Base-by-base conservation (phyloP, 2,113 vertebrate species). In the Cyanistes caeruleus region DNA sequence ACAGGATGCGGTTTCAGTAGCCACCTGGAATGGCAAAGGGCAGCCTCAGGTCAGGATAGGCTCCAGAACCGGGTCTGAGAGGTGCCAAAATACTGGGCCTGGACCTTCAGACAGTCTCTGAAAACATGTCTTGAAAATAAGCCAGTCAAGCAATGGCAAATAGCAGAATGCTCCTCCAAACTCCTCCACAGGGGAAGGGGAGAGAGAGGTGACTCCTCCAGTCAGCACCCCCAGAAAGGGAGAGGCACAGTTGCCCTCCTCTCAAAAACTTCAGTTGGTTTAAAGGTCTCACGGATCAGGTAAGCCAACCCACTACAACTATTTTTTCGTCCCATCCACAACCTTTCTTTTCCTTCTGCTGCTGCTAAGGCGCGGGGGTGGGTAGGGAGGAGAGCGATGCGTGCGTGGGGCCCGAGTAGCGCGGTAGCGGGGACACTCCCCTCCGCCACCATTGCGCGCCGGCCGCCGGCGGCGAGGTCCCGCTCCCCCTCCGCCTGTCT, bases 111-210 rank as follows among this genome's bases (percentile, higher is more conserved):
- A 9, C 3, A 24, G 43, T 48, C 14, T 69, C 68, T 23, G 27
- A 72, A 87, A 89, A 49, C 18, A 70, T 24, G 49, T 28, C 33
- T 46, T 53, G 28, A 62, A 65, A 76, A 65, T 9, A 68, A 60
- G 10, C 24, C 35, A 16, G 43, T n/a, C n/a, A 69, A 62, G 22
- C 31, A 53, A 46, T 55, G 31, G 27, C 59, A 53, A 43, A n/a
- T 0, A 4, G 55, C 75, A 85, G 62, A 27, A 41, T 21, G 70
- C 46, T 27, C 10, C 20, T 49, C 51, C 7, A 23, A 52, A n/a
- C 6, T 44, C 23, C 67, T 62, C 46, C 46, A 31, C 2, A 5
- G 39, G 12, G 5, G 1, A 52, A 1, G 0, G 22, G 18, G 22
- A 68, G 8, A 28, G 16, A 89, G 15, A 92, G 46, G 39, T 28